phyloP scores from a whole-genome alignment of 1,140 invertebrate genomes.

The Caenorhabditis brenneri region DNA sequence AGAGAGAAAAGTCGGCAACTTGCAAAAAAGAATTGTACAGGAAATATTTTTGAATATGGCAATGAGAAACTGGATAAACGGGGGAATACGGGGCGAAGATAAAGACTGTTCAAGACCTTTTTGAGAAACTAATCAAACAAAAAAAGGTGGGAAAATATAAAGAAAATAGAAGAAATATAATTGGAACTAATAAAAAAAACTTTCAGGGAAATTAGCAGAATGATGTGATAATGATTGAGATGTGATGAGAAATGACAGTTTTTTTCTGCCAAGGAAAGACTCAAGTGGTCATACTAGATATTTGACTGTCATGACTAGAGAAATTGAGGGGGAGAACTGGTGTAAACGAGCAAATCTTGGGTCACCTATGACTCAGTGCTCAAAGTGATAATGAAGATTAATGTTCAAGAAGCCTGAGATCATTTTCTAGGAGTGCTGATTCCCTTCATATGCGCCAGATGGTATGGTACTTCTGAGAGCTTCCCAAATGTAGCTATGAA shows the following conservation, averaged over 20 bases:
- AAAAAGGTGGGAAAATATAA: background rate
- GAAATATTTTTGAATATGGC: constrained; percentile 30
- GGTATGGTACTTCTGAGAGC: too few species aligned
- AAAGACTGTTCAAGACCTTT: background rate
- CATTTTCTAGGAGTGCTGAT: too few species aligned
- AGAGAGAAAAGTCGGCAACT: background rate
- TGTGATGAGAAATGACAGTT: background rate
- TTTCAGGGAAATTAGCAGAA: background rate
- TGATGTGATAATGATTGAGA: background rate
- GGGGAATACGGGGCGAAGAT: too few species aligned
- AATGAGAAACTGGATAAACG: constrained; percentile 40
- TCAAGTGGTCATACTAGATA: background rate
- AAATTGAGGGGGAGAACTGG: too few species aligned
- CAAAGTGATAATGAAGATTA: too few species aligned
- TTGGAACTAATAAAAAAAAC: background rate
- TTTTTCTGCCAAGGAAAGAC: background rate
- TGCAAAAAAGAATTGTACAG: constrained; percentile 19
- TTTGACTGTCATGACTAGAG: too few species aligned
- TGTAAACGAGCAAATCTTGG: too few species aligned
- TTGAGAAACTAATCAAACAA: background rate
- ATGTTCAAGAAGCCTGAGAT: too few species aligned
- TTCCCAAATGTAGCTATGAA: too few species aligned
- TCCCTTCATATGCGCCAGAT: too few species aligned
- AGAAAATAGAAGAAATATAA: background rate
- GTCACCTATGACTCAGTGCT: too few species aligned